These are phyloP conservation scores for Drosophila kuntzei DNA, from an alignment of 2,888 invertebrate genomes.

Conservation along the genomic window DNA sequence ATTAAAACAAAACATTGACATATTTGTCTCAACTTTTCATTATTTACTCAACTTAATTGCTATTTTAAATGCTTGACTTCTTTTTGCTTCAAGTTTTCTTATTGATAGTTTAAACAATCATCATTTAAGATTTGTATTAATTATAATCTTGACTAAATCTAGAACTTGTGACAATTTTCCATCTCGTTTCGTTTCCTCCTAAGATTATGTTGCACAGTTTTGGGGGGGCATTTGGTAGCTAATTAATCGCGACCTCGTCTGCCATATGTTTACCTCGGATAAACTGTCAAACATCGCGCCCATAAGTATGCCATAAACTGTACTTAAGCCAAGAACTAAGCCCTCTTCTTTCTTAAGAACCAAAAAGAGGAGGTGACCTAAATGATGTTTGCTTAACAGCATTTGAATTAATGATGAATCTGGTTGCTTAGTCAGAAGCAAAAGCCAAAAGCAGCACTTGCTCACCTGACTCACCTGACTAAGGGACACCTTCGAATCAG, in stretches of 20 bases:
- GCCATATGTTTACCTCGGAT: conserved; percentile 36
- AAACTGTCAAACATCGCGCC: conserved; percentile 33
- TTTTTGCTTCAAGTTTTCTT: neutral
- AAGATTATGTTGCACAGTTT: conserved; percentile 3
- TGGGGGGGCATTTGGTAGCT: conserved; percentile 28
- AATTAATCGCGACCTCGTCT: conserved; percentile 47
- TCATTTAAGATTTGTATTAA: neutral
- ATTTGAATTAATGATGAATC: conserved; percentile 71
- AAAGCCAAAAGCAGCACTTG: conserved; percentile 18
- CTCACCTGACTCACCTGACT: conserved; percentile 34
- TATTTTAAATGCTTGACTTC: neutral
- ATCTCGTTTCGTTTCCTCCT: neutral
- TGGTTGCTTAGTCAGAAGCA: conserved; percentile 51
- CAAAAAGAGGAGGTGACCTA: conserved; percentile 5
- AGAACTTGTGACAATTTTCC: neutral
- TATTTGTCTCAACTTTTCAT: conserved; percentile 1
- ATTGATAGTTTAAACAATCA: neutral
- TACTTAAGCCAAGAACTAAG: conserved; percentile 44
- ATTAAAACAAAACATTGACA: neutral
- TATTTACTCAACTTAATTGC: conserved; percentile 1
- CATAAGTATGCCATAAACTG: conserved; percentile 59
- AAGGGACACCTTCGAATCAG: conserved; percentile 18
- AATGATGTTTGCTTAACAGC: conserved; percentile 61
- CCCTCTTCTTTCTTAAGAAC: neutral
- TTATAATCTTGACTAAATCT: neutral